These are phyloP conservation scores for Yoshiicerus persimilis DNA, from an alignment of 1,140 invertebrate genomes.

Conservation along the genomic window DNA sequence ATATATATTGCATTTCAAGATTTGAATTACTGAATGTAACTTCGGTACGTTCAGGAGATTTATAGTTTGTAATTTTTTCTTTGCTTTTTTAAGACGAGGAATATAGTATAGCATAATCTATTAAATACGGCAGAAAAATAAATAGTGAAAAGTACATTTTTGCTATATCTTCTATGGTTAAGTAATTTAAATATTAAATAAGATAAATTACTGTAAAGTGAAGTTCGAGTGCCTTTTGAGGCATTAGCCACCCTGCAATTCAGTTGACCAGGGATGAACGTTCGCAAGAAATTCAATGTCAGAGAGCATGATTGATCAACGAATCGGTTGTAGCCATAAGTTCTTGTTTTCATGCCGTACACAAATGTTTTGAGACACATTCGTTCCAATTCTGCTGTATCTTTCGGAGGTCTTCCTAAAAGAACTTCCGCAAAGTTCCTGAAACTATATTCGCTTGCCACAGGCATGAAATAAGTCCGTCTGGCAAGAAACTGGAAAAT, in stretches of 20 bases:
- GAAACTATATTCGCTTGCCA: background rate
- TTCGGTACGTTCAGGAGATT: too few relatives aligned
- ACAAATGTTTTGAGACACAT: background rate
- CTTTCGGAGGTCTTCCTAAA: background rate
- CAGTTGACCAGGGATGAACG: background rate
- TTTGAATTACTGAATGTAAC: too few relatives aligned
- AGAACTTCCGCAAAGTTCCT: background rate
- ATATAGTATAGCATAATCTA: too few relatives aligned
- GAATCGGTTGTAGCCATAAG: background rate
- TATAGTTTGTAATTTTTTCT: too few relatives aligned
- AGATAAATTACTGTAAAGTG: background rate
- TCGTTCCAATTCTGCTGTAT: background rate
- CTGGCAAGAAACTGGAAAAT: background rate
- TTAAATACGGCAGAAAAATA: too few relatives aligned
- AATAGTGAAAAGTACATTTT: too few relatives aligned
- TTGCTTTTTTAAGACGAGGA: too few relatives aligned
- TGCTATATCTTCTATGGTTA: too few relatives aligned
- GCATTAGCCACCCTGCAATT: background rate
- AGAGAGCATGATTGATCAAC: background rate
- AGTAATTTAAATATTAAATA: background rate
- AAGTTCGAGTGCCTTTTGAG: background rate
- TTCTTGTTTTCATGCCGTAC: background rate
- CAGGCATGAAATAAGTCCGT: background rate
- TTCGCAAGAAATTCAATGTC: background rate
- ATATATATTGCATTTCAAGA: too few relatives aligned